Percentiles rank a stretch among this genome's conserved stretches.
These are phyloP conservation scores for Indicator indicator DNA, from an alignment of 2,113 vertebrate genomes.

Conservation along the genomic window DNA sequence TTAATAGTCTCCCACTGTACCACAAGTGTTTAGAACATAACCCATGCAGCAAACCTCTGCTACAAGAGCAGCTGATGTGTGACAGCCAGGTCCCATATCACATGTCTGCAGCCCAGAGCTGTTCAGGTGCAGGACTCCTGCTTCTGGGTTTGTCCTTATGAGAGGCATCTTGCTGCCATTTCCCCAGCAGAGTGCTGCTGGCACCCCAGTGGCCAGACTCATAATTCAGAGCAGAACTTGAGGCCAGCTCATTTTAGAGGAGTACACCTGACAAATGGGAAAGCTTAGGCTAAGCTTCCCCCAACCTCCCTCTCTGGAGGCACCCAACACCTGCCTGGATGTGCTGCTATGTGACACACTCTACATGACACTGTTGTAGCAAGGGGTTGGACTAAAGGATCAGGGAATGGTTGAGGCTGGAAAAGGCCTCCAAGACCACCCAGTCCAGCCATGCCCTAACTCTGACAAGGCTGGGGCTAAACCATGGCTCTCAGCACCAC, in stretches of 20 bases:
- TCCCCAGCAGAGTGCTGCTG: neutral
- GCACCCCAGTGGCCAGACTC: neutral
- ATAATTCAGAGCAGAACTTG: neutral
- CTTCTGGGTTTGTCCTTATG: neutral
- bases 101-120: neutral
- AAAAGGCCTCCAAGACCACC: too few relatives aligned
- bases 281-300: neutral
- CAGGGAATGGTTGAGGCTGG: too few relatives aligned
- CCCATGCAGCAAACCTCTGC: rapidly evolving
- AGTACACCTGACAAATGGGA: neutral
- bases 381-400: too few relatives aligned
- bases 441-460: too few relatives aligned
- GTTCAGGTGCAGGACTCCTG: neutral
- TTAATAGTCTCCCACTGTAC: neutral
- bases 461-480: too few relatives aligned
- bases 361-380: too few relatives aligned
- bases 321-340: too few relatives aligned
- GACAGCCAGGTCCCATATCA: rapidly evolving
- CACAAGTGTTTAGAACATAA: neutral
- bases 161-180: neutral
- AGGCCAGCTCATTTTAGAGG: neutral
- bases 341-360: too few relatives aligned
- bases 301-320: too few relatives aligned
- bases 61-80: neutral
- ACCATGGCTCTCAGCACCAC: too few relatives aligned